Conservation (phyloP, 2,888 invertebrate species). For the Mylabris sibirica region DNA sequence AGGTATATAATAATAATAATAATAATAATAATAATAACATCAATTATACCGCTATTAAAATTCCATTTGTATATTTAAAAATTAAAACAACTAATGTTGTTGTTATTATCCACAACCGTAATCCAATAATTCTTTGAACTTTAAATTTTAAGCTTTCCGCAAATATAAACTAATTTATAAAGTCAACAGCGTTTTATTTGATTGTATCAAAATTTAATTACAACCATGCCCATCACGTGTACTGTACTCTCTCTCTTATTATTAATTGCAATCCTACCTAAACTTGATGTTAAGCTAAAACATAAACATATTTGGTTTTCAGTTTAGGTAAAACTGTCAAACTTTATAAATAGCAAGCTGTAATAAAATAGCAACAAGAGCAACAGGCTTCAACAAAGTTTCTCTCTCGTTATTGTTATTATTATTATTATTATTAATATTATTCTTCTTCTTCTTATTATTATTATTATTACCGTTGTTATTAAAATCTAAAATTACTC, state of each 20-base stretch:
- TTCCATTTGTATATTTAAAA: too few species aligned
- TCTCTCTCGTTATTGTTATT: background rate
- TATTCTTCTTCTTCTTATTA: too few species aligned
- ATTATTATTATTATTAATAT: too few species aligned
- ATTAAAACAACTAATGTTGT: too few species aligned
- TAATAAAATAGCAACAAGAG: background rate
- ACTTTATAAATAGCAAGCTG: background rate
- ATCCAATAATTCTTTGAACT: too few species aligned
- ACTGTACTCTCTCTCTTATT: background rate
- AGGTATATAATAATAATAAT: too few species aligned
- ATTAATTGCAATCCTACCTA: background rate
- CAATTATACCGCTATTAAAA: too few species aligned
- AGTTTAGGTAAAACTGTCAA: constrained; percentile 1
- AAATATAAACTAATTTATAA: background rate
- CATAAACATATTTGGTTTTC: background rate
- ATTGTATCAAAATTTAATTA: background rate
- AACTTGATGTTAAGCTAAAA: background rate
- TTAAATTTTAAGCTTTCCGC: too few species aligned
- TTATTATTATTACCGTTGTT: too few species aligned
- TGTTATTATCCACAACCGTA: too few species aligned
- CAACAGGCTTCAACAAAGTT: background rate
- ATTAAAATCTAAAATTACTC: too few species aligned
- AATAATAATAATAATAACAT: too few species aligned
- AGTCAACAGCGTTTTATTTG: background rate
- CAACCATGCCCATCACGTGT: background rate